Conservation (phyloP, 2,797 vertebrate genomes). For the Chromis chromis region DNA sequence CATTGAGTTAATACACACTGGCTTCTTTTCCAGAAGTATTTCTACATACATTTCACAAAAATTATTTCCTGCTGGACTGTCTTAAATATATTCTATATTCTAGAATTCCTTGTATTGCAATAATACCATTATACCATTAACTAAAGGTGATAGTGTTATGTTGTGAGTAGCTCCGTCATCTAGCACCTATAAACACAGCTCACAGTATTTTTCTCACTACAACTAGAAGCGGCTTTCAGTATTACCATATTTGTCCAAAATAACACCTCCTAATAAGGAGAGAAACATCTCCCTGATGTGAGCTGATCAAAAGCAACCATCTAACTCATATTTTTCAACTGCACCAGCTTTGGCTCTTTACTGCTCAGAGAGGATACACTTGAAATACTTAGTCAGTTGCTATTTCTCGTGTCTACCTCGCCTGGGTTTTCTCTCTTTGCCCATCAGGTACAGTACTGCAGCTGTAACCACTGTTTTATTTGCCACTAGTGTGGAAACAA, state of each 20-base stretch:
- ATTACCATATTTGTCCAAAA: constrained; percentile 9
- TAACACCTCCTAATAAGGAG: constrained; percentile 29
- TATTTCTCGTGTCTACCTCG: background rate
- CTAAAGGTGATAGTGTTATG: too few relatives aligned
- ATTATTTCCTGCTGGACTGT: too few relatives aligned
- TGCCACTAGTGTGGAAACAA: background rate
- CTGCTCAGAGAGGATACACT: constrained; percentile 22
- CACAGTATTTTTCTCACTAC: background rate
- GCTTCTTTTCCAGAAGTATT: too few relatives aligned
- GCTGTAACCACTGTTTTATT: background rate
- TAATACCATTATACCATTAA: too few relatives aligned
- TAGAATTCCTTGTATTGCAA: too few relatives aligned
- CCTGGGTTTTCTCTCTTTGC: constrained; percentile 23
- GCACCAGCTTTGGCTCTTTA: constrained; percentile 20
- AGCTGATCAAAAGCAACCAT: constrained; percentile 36
- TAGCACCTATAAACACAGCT: too few relatives aligned
- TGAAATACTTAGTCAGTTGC: constrained; percentile 26
- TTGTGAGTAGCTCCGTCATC: too few relatives aligned
- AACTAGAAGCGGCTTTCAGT: background rate
- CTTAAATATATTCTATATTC: too few relatives aligned
- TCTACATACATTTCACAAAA: too few relatives aligned
- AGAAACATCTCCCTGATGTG: constrained; percentile 4
- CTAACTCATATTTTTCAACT: constrained; percentile 40
- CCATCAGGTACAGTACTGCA: background rate
- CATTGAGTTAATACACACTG: too few relatives aligned